Percentiles rank a stretch among this genome's conserved stretches.
phyloP scores from a whole-genome alignment of 2,888 invertebrate species.

The Campoletis raptor region DNA sequence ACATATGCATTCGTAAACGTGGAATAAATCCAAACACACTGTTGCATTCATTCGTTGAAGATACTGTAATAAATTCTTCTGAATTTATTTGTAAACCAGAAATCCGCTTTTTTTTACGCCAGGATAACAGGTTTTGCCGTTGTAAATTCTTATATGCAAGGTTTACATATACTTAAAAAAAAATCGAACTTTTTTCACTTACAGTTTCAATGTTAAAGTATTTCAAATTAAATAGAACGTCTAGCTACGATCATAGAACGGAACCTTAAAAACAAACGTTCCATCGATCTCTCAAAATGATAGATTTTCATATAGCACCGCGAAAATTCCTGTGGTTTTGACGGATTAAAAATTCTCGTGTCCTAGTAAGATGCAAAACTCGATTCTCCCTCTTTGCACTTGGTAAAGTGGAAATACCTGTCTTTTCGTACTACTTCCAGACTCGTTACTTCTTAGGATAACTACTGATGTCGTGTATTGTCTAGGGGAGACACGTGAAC shows the following conservation, averaged over 20 bases:
- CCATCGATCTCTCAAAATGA: neutral
- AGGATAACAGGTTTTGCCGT: neutral
- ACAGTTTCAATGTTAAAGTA: neutral
- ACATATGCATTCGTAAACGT: neutral
- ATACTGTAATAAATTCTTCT: neutral
- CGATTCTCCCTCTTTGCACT: neutral
- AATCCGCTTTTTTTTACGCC: neutral
- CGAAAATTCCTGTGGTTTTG: neutral
- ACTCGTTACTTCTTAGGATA: constrained; percentile 29
- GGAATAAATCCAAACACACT: neutral
- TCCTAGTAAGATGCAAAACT: neutral
- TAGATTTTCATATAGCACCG: neutral
- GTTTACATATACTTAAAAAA: neutral
- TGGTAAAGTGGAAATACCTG: constrained; percentile 56
- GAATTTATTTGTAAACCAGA: constrained; percentile 8
- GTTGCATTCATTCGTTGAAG: neutral
- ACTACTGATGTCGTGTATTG: constrained; percentile 33
- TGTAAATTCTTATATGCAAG: neutral
- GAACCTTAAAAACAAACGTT: neutral
- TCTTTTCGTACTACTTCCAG: constrained; percentile 44
- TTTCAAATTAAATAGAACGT: neutral
- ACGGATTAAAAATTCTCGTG: neutral
- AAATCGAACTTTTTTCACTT: neutral
- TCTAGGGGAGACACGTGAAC: constrained; percentile 39
- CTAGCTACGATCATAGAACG: neutral